A percentile compares a stretch with the other conserved stretches of the same genome.
Conservation (phyloP, 2,113 vertebrate species). For the Sinocyclocheilus maitianheensis region DNA sequence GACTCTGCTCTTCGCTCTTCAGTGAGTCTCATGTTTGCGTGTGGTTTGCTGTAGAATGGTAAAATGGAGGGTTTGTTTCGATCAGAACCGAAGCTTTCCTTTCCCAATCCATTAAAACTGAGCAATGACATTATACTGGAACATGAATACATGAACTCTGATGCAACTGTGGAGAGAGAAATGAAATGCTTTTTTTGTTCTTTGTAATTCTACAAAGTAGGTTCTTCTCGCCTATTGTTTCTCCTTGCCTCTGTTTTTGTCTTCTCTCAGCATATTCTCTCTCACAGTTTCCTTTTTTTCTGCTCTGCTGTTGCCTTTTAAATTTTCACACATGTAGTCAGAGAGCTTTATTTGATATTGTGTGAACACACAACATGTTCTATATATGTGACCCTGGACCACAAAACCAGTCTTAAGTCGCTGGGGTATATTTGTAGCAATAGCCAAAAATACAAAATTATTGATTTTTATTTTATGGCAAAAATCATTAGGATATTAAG, state of each 20-base stretch:
- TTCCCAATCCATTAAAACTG: background rate
- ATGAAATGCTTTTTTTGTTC: constrained; percentile 15
- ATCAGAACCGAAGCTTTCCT: background rate
- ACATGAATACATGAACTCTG: background rate
- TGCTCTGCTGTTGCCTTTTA: background rate
- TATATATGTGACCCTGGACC: background rate
- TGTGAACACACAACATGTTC: background rate
- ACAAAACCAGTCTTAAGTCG: no score
- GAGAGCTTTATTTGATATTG: background rate
- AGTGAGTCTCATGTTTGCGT: background rate
- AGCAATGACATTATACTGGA: constrained; percentile 3
- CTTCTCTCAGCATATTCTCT: background rate
- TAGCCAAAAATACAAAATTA: no score
- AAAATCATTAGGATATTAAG: no score
- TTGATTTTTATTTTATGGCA: no score
- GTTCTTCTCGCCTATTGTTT: constrained; percentile 25
- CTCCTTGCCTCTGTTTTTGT: constrained; percentile 31
- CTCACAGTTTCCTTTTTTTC: background rate
- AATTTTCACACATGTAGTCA: background rate
- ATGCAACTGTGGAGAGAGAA: constrained; percentile 19
- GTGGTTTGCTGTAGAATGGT: background rate
- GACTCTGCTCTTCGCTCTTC: constrained; percentile 9
- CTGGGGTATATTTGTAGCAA: no score
- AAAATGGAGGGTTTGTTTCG: background rate
- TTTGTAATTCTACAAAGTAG: no score